A percentile compares a stretch with the other conserved stretches of the same genome.
Evolutionary conservation across 2,888 invertebrate species (phyloP).

Genomic region (Idaea aversata): DNA sequence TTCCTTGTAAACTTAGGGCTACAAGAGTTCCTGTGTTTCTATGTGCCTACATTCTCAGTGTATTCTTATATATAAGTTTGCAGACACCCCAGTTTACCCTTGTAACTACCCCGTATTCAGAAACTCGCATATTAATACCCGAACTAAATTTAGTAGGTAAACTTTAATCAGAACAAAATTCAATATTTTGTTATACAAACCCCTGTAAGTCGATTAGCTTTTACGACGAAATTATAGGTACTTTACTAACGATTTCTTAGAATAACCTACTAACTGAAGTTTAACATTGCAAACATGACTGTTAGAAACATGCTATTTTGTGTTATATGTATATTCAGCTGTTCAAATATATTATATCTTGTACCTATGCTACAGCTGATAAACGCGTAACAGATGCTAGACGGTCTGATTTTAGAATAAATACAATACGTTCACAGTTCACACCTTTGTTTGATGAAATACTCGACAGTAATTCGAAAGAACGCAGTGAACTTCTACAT

Average conservation of each 20-base stretch:
- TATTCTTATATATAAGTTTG: too few species aligned
- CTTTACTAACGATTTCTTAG: not conserved
- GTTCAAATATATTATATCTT: slow-evolving; percentile 25
- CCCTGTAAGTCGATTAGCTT: not conserved
- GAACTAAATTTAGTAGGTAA: too few species aligned
- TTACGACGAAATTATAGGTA: not conserved
- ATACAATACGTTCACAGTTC: not conserved
- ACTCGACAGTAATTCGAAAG: not conserved
- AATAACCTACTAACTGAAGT: not conserved
- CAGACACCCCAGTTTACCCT: too few species aligned
- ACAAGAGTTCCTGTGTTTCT: too few species aligned
- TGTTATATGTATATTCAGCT: slow-evolving; percentile 29
- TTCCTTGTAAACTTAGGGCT: too few species aligned
- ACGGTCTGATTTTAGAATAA: slow-evolving; percentile 4
- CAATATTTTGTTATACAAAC: not conserved
- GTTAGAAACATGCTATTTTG: slow-evolving; percentile 17
- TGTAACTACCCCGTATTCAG: too few species aligned
- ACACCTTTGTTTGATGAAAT: not conserved
- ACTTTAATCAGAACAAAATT: not conserved
- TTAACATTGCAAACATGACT: slow-evolving; percentile 12
- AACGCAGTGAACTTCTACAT: too few species aligned
- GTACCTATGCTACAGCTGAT: not conserved
- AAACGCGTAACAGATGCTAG: not conserved
- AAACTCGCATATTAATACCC: too few species aligned
- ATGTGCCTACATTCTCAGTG: too few species aligned